Base-by-base conservation (phyloP, 2,797 vertebrate genomes). In the Vespertilio murinus region DNA sequence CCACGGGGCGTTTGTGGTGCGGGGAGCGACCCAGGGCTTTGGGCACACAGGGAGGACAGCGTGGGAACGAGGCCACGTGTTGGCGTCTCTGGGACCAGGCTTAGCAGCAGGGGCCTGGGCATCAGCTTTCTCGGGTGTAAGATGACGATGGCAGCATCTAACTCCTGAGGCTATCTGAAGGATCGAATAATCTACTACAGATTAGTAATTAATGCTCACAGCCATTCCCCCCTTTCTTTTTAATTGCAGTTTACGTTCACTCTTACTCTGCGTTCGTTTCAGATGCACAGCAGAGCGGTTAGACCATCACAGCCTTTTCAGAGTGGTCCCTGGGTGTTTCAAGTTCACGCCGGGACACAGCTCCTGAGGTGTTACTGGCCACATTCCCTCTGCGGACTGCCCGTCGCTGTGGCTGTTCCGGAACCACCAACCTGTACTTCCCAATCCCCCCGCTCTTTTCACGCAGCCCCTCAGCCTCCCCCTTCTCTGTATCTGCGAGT, bases 51-150 rank as follows among this genome's bases (percentile, higher is more conserved):
- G 6, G 8, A 74, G 78, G 30, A 23, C 38, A 6, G 4, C 38
- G 5, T 2, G 11, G 40, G 35, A 82, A 45, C 5, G 45, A 52
- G 22, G 30, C 20, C 13, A 1, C 12, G 42, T 54, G 8, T n/a
- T 28, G 1, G 9, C 30, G 8, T n/a, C 0, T 17, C 40, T 18
- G 11, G 20, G 6, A 54, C 40, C 3, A 18, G 52, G 2, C 23
- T 79, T 75, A 30, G 2, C 3, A 13, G 70, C 6, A 67, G 11
- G 54, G 12, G 25, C 38, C 25, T 45, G 23, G 33, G n/a, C 69
- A 49, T 69, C 33, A 28, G 0, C 78, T 56, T 91, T 52, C 73
- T 88, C 42, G 38, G 42, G 49, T 83, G 3, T 64, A 59, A 88
- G 88, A 45, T 42, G 59, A 59, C 8, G 80, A 8, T 18, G 73